Percentiles rank a stretch among this genome's conserved stretches.
phyloP scores from a whole-genome alignment of 2,888 invertebrate genomes.

The Megamerina dolium region DNA sequence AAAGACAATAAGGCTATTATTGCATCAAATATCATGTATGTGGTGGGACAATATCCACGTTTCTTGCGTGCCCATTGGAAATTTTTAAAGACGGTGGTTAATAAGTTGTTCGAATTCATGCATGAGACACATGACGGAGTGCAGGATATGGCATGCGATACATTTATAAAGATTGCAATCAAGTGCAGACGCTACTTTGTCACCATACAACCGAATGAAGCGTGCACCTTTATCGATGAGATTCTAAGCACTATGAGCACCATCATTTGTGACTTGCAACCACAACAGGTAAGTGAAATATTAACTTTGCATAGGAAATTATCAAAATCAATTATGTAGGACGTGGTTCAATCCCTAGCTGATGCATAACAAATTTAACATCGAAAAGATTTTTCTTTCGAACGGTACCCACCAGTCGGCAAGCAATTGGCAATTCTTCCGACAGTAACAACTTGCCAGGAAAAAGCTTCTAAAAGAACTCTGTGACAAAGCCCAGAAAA shows the following conservation, averaged over 20 bases:
- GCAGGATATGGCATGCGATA: constrained; percentile 99
- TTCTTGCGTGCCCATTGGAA: constrained; percentile 99
- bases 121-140: constrained; percentile 99
- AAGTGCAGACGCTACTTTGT: constrained; percentile 98
- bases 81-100: constrained; percentile 98
- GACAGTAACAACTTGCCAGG: too few relatives aligned
- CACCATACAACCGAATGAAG: constrained; percentile 90
- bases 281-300: constrained; percentile 73
- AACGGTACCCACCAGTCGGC: too few relatives aligned
- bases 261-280: constrained; percentile 98
- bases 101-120: constrained; percentile 99
- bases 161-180: constrained; percentile 98
- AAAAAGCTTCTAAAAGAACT: too few relatives aligned
- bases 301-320: neutral
- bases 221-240: constrained; percentile 97
- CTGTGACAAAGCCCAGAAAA: too few relatives aligned
- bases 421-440: too few relatives aligned
- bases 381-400: too few relatives aligned
- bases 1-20: constrained; percentile 99
- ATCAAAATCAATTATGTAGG: too few relatives aligned
- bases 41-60: constrained; percentile 98
- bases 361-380: too few relatives aligned
- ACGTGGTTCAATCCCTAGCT: too few relatives aligned
- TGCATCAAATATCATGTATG: constrained; percentile 99
- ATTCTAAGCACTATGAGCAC: constrained; percentile 92